These are phyloP conservation scores for Perdita meconis DNA, from an alignment of 2,888 invertebrate species.

Conservation along the genomic window DNA sequence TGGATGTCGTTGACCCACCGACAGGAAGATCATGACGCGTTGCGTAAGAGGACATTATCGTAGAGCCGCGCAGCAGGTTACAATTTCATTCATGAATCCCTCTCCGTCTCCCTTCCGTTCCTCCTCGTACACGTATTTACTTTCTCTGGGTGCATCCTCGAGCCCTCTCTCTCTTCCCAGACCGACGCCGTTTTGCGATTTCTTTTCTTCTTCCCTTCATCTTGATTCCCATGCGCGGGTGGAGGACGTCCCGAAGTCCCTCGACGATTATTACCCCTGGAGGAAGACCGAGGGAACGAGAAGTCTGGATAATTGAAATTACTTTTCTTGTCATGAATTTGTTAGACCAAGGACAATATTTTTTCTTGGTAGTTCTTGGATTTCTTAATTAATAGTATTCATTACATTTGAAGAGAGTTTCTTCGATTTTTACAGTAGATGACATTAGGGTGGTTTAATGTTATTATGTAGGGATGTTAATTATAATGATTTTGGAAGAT, in stretches of 20 bases:
- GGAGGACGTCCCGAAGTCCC: constrained; percentile 39
- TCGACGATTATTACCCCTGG: constrained; percentile 73
- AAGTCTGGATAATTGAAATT: constrained; percentile 83
- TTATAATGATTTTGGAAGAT: no score
- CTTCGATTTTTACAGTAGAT: no score
- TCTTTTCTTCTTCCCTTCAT: constrained; percentile 28
- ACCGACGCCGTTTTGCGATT: constrained; percentile 46
- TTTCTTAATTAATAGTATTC: neutral
- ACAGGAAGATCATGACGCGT: constrained; percentile 72
- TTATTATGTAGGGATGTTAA: no score
- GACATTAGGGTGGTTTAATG: no score
- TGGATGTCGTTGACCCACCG: constrained; percentile 64
- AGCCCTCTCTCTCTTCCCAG: constrained; percentile 45
- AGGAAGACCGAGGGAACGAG: constrained; percentile 63
- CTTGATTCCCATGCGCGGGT: constrained; percentile 49
- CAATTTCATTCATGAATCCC: constrained; percentile 78
- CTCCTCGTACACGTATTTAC: constrained; percentile 61
- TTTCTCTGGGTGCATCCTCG: constrained; percentile 66
- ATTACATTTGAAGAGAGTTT: no score
- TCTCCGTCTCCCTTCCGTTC: constrained; percentile 65
- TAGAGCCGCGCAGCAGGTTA: constrained; percentile 75
- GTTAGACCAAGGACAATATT: constrained; percentile 81
- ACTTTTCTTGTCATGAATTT: constrained; percentile 77
- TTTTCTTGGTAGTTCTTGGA: neutral
- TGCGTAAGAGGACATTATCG: constrained; percentile 77